Conservation (phyloP, 2,888 invertebrate species). For the Hesperia comma region DNA sequence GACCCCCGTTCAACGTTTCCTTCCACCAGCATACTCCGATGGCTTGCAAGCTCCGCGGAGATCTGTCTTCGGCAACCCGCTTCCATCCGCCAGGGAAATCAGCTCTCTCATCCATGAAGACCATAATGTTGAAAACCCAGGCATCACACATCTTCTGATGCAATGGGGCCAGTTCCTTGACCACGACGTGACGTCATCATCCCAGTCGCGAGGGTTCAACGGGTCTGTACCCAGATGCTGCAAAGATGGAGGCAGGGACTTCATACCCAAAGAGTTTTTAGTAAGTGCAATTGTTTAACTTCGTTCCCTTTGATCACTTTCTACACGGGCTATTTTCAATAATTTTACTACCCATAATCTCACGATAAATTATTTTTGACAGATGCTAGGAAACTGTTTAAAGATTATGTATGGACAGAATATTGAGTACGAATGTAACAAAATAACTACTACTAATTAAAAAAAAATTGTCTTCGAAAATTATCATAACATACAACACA, state of each 20-base stretch:
- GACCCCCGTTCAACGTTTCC: slow-evolving; percentile 91
- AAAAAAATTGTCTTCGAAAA: too few species aligned
- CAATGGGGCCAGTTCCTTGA: slow-evolving; percentile 97
- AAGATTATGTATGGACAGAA: too few species aligned
- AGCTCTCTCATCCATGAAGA: slow-evolving; percentile 86
- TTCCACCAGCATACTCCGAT: slow-evolving; percentile 92
- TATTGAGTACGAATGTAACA: too few species aligned
- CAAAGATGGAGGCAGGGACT: slow-evolving; percentile 83
- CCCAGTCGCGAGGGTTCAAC: slow-evolving; percentile 90
- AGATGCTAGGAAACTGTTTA: too few species aligned
- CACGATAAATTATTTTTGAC: too few species aligned
- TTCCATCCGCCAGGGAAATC: slow-evolving; percentile 91
- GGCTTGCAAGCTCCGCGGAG: slow-evolving; percentile 85
- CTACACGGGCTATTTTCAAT: too few species aligned
- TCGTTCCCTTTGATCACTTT: too few species aligned
- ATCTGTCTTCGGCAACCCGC: slow-evolving; percentile 82
- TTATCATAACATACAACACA: neutral
- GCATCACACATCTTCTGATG: slow-evolving; percentile 91
- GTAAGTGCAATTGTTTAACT: slow-evolving; percentile 64
- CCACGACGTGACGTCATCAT: slow-evolving; percentile 93
- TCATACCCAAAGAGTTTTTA: slow-evolving; percentile 85
- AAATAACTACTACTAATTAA: too few species aligned
- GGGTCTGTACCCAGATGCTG: slow-evolving; percentile 92
- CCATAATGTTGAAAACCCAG: slow-evolving; percentile 85
- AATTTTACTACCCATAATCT: too few species aligned